Percentiles rank a stretch among this genome's conserved stretches.
Evolutionary conservation across 2,113 vertebrate genomes (phyloP).

Genomic region (Montifringilla adamsi): DNA sequence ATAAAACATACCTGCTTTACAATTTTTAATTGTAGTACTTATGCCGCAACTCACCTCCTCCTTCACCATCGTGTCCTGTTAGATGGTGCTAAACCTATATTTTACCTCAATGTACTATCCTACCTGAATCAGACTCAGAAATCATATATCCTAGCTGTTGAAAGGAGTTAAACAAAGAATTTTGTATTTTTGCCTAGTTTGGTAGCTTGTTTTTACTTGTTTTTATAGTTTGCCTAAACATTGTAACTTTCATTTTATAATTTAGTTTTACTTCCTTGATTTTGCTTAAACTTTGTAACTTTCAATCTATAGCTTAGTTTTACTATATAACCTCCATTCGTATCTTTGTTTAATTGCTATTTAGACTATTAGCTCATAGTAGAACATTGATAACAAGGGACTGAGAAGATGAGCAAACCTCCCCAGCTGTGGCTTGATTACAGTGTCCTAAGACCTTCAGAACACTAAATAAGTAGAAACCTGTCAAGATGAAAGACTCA

Average conservation of each 20-base stretch:
- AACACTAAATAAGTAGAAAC: background rate
- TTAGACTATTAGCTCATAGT: background rate
- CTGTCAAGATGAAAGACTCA: background rate
- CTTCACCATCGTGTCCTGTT: too few species aligned
- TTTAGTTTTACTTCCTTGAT: background rate
- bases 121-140: too few species aligned
- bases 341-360: background rate
- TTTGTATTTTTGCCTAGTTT: background rate
- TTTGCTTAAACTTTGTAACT: background rate
- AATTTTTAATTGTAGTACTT: too few species aligned
- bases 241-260: background rate
- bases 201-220: background rate
- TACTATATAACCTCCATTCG: fast-evolving
- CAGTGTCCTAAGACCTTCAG: background rate
- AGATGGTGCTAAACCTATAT: too few species aligned
- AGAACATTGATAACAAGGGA: background rate
- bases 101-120: too few species aligned
- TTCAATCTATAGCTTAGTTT: background rate
- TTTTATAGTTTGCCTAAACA: background rate
- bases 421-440: background rate
- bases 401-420: background rate
- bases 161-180: background rate
- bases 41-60: too few species aligned
- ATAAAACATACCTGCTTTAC: too few species aligned
- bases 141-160: too few species aligned